Evolutionary conservation across 1,140 invertebrate genomes (phyloP), one percentile per base, ranked within the genome.

Genomic region (Drosophila elegans): DNA sequence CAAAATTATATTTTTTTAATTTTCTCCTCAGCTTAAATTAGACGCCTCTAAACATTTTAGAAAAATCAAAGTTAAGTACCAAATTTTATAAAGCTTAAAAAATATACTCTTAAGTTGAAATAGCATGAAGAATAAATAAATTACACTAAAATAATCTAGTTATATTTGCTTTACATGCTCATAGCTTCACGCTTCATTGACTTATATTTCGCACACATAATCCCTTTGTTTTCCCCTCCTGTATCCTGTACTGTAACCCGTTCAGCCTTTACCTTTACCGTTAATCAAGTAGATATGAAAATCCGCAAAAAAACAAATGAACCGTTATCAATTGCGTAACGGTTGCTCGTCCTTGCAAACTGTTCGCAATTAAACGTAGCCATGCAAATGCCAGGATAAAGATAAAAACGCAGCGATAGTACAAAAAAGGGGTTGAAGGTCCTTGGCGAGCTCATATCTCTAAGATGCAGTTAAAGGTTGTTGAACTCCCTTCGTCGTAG

Each of bases 261-360:
- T 10, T 13, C 27, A 32, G 27, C 7, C 29, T 63, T 61, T 86
- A 67, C 56, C 63, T 67, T 88, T 77, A 63, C 84, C 64, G 79
- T 78, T 89, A 80, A 80, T 82, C 84, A 88, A 86, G 48, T 82
- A 46, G 68, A 82, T 88, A 74, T n/a, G 41, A 56, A 88, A 88
- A 89, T 89, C 84, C 84, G 68, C 77, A 62, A 61, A 53, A 53
- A 54, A 48, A 38, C 62, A 83, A 89, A 89, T 83, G 80, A 89
- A 88, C 84, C 84, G 84, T 88, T 88, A 88, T 88, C 80, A 83
- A 89, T 89, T 84, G 68, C 59, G 53, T 71, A 88, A 80, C 84
- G 80, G 84, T 36, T 36, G 74, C 73, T 64, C 69, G 55, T 85
- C 74, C 67, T 68, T 73, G 73, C 79, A 48, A 27, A 44, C 38